A percentile compares a stretch with the other conserved stretches of the same genome.
phyloP scores from a whole-genome alignment of 2,797 vertebrate genomes.

The Ciconia nigra region DNA sequence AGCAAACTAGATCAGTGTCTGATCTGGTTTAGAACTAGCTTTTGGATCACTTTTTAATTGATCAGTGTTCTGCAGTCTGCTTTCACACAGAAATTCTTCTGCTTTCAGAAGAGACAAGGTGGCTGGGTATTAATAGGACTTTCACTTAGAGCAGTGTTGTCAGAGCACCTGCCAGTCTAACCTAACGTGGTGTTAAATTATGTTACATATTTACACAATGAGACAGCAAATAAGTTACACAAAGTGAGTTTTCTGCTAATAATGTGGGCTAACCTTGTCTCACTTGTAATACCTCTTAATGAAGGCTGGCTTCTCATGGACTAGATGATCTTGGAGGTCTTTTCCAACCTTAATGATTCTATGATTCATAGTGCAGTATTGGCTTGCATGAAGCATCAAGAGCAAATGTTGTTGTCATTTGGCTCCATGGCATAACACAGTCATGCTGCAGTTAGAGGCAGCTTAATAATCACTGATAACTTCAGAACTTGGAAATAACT shows the following conservation, averaged over 20 bases:
- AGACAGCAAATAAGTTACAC: neutral
- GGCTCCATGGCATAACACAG: neutral
- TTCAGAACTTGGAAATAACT: neutral
- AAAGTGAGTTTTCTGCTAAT: neutral
- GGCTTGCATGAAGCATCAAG: accelerated
- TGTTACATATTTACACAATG: neutral
- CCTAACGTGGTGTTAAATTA: neutral
- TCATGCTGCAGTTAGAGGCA: neutral
- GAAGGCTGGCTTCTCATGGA: neutral
- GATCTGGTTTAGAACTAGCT: neutral
- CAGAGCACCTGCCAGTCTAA: neutral
- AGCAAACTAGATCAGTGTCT: neutral
- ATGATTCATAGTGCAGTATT: too few species aligned
- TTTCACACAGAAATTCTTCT: neutral
- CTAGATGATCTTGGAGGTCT: too few species aligned
- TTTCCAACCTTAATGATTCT: too few species aligned
- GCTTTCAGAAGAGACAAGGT: neutral
- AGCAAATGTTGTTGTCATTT: neutral
- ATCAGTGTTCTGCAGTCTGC: neutral
- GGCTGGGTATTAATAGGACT: neutral
- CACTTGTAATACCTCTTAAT: neutral
- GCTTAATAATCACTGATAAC: neutral
- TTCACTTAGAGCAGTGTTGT: neutral
- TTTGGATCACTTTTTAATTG: neutral
- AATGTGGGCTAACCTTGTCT: neutral